Percentiles rank a stretch among this genome's conserved stretches.
Evolutionary conservation across 2,113 vertebrate genomes (phyloP).

Genomic region (Macquaria ambigua): DNA sequence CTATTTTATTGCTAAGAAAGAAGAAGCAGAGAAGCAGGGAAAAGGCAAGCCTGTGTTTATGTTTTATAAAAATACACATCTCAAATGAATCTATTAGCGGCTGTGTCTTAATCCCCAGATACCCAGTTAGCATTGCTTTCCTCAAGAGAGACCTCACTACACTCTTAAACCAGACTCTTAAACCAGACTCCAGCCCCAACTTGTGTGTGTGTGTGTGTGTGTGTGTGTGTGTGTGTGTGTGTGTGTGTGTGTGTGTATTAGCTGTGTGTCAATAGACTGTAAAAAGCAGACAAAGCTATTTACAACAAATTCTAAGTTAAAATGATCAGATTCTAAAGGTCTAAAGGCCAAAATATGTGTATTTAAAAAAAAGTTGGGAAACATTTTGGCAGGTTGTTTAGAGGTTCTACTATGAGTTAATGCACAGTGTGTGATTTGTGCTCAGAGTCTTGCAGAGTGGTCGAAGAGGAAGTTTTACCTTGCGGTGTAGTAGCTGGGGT

Average conservation of each 20-base stretch:
- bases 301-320: background rate
- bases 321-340: too few relatives aligned
- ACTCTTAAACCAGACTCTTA: background rate
- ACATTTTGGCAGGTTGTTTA: background rate
- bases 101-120: background rate
- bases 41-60: background rate
- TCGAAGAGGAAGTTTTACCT: conserved; percentile 82
- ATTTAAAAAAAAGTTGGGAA: background rate
- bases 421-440: background rate
- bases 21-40: too few relatives aligned
- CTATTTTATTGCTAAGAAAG: background rate
- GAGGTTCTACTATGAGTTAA: background rate
- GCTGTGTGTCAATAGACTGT: too few relatives aligned
- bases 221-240: background rate
- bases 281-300: too few relatives aligned
- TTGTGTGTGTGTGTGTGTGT: background rate
- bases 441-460: background rate
- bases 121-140: background rate
- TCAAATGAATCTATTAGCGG: too few relatives aligned
- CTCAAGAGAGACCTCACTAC: background rate
- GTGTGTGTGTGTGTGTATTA: background rate
- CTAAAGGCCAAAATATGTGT: too few relatives aligned
- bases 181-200: background rate
- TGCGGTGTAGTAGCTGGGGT: conserved; percentile 93
- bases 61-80: background rate